Conservation (phyloP, 2,113 vertebrate genomes). For the Dissostichus mawsoni region DNA sequence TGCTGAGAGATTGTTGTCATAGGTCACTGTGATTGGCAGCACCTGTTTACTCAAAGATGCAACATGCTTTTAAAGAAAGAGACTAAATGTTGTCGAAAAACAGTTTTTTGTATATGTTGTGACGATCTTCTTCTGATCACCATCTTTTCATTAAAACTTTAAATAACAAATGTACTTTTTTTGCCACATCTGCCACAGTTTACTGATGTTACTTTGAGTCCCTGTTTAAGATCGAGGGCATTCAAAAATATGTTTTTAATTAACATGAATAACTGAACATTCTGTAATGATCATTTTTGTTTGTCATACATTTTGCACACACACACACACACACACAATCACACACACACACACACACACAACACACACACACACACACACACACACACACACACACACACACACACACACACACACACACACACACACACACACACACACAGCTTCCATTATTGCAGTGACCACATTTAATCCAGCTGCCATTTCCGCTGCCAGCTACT, state of each 20-base stretch:
- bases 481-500: constrained; percentile 36
- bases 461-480: constrained; percentile 47
- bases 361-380: neutral
- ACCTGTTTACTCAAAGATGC: neutral
- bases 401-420: neutral
- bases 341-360: neutral
- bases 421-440: neutral
- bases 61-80: neutral
- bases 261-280: constrained; percentile 21
- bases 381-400: neutral
- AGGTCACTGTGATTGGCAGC: neutral
- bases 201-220: neutral
- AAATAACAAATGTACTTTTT: no score
- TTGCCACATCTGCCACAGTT: no score
- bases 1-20: no score
- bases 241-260: constrained; percentile 1
- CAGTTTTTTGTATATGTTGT: constrained; percentile 3
- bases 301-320: no score
- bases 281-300: constrained; percentile 7
- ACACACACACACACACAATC: neutral
- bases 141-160: no score
- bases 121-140: neutral
- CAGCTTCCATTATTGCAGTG: constrained; percentile 35
- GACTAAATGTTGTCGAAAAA: no score
- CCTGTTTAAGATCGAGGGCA: neutral